Evolutionary conservation across 2,797 vertebrate species (phyloP), one percentile per base, ranked within the genome.

Genomic region (Acrocephalus scirpaceus): DNA sequence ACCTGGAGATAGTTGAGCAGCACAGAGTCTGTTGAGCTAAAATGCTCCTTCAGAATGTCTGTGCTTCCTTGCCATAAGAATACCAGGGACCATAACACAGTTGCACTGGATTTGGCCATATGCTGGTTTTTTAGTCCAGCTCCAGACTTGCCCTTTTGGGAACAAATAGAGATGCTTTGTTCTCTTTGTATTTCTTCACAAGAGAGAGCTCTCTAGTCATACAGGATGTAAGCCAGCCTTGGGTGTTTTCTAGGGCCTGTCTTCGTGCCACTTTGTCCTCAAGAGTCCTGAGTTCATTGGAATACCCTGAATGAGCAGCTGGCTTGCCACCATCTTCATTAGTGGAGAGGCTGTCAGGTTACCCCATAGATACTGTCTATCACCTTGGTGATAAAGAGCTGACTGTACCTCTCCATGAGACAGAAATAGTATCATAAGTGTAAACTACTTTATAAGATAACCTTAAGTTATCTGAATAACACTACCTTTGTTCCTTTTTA

Each of bases 11-110:
- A 42, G 19, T 15, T 44, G 38, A 88, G 79, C 45, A 81, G 38
- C 4, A 3, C 26, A 13, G 40, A 36, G 14, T 50, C 88, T 53
- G 53, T 74, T 60, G 42, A 40, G 53, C 36, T 20, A 7, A 71
- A 86, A 48, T 16, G 26, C 16, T 74, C 34, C 54, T 58, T 22
- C 62, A 53, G 70, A 42, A 56, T 32, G 10, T 4, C 42, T 16
- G 2, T 27, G 22, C 18, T 64, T 26, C 66, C 48, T 64, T 48
- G 16, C 29, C 10, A 3, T 23, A 30, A 16, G 57, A 50, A 50
- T 9, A 25, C 4, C 26, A 45, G 78, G 26, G 34, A 67, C 9
- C 1, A 0, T 66, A 79, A 56, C 0, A 1, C 5, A 72, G 36
- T 51, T 56, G 23, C 42, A 51, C 2, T 84, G 66, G n/a, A 17